These are phyloP conservation scores for Bruchidius siliquastri DNA, from an alignment of 2,888 invertebrate species.

Conservation along the genomic window DNA sequence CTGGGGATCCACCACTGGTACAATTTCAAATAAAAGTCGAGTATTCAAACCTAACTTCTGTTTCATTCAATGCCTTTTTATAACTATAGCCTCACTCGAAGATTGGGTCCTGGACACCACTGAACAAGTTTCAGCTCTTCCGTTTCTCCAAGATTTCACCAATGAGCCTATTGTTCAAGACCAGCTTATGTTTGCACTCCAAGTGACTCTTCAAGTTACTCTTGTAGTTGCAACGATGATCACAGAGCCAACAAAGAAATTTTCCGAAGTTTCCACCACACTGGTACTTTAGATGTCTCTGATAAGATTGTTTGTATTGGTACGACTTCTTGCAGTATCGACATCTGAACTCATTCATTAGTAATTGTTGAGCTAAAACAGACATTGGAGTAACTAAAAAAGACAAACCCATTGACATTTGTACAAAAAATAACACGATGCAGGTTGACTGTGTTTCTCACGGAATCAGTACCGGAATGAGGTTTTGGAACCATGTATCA, in stretches of 20 bases:
- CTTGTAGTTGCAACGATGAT: constrained; percentile 26
- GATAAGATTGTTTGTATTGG: constrained; percentile 10
- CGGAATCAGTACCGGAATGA: no score
- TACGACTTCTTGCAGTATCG: constrained; percentile 14
- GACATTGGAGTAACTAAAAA: neutral
- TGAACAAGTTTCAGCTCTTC: neutral
- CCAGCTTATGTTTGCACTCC: constrained; percentile 21
- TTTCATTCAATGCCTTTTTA: no score
- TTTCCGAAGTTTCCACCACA: constrained; percentile 19
- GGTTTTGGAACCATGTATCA: no score
- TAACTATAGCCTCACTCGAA: no score
- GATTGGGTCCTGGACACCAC: no score
- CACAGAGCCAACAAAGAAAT: constrained; percentile 23
- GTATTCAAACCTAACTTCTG: no score
- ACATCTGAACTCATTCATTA: neutral
- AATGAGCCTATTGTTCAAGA: neutral
- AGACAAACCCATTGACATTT: neutral
- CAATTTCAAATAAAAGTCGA: no score
- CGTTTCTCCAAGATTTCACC: neutral
- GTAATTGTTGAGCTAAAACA: neutral
- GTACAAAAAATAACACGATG: no score
- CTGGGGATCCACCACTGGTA: no score
- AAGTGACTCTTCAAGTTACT: constrained; percentile 29
- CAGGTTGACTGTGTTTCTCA: no score
- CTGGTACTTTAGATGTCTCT: constrained; percentile 17